Percentiles rank a stretch among this genome's conserved stretches.
phyloP scores from a whole-genome alignment of 2,797 vertebrate genomes.

The Ctenopoma kingsleyae region DNA sequence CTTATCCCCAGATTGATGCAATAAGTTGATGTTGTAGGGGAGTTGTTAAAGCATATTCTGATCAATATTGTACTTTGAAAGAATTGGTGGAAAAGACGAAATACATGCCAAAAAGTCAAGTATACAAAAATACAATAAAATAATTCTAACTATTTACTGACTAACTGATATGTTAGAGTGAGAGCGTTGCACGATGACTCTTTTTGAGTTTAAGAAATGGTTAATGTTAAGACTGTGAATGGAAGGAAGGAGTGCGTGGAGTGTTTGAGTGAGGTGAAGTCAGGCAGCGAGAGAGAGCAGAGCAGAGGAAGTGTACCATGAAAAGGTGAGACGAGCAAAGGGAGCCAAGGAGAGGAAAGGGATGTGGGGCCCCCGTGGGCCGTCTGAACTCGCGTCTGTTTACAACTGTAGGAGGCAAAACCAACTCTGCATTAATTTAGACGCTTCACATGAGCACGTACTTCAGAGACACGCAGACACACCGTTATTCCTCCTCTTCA shows the following conservation, averaged over 20 bases:
- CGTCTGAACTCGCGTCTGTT: constrained; percentile 42
- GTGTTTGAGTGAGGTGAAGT: constrained; percentile 22
- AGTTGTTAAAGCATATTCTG: constrained; percentile 1
- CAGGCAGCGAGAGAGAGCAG: constrained; percentile 21
- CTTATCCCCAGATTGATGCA: constrained; percentile 7
- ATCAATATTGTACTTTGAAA: neutral
- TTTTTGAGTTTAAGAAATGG: neutral
- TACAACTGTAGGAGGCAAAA: constrained; percentile 49
- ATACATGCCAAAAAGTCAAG: neutral
- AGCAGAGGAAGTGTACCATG: constrained; percentile 33
- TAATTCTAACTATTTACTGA: neutral
- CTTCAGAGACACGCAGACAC: constrained; percentile 34
- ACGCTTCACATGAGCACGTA: constrained; percentile 20
- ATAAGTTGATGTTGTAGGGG: constrained; percentile 4
- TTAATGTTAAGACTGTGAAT: constrained; percentile 5
- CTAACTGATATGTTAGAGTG: neutral
- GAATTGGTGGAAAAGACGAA: neutral
- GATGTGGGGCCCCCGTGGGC: constrained; percentile 16
- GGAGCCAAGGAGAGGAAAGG: neutral
- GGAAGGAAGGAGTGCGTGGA: neutral
- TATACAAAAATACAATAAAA: neutral
- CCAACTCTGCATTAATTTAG: constrained; percentile 44
- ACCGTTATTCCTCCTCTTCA: constrained; percentile 25
- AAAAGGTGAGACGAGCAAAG: constrained; percentile 14
- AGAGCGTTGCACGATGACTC: neutral